Conservation (phyloP, 2,113 vertebrate genomes). For the Hyaena hyaena region DNA sequence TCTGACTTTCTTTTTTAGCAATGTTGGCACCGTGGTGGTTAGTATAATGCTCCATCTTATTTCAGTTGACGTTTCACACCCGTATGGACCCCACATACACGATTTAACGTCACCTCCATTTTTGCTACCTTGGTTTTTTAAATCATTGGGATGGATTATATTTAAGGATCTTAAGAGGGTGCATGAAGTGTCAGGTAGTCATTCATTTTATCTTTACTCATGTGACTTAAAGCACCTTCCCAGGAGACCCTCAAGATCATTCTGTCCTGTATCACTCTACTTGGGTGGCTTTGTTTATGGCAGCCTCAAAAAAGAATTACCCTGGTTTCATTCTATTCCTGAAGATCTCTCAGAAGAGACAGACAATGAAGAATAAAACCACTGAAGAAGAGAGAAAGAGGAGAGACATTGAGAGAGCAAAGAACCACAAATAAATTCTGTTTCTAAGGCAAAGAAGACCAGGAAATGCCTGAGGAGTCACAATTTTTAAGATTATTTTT, state of each 20-base stretch:
- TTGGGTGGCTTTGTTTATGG: not conserved
- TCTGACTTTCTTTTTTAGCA: not conserved
- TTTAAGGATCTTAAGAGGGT: not conserved
- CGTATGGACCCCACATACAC: not conserved
- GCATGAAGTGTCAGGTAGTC: not conserved
- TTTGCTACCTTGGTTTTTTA: not conserved
- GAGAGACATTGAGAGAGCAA: not conserved
- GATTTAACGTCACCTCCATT: not conserved
- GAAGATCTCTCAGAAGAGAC: not conserved
- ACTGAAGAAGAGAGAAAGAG: not conserved
- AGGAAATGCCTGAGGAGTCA: not conserved
- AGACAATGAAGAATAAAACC: not conserved
- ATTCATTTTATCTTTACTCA: not conserved
- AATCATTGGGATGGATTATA: not conserved
- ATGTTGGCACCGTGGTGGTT: not conserved
- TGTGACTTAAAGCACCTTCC: not conserved
- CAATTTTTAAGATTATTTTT: not conserved
- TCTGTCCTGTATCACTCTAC: not conserved
- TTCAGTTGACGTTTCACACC: not conserved
- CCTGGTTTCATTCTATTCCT: not conserved
- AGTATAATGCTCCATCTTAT: not conserved
- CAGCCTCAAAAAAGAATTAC: not conserved
- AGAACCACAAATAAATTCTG: not conserved
- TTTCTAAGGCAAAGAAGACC: not conserved
- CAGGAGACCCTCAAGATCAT: not conserved